Base-by-base conservation (phyloP, 53 echinoderm and acorn worm species). In the Echinometra lucunter region DNA sequence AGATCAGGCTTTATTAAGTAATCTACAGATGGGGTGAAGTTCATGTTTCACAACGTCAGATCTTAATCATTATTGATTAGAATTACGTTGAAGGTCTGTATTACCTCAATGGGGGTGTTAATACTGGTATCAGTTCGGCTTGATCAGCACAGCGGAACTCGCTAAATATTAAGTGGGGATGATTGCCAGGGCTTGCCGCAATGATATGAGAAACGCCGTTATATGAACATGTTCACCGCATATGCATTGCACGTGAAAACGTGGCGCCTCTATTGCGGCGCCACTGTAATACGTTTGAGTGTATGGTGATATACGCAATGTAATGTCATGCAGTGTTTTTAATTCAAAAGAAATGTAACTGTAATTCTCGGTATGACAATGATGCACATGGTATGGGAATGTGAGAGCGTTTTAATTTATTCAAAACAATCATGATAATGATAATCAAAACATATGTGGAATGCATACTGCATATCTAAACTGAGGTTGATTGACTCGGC, bases 61-160 rank as follows among this genome's bases (percentile, higher is more conserved):
- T 47, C 49, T 49, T 85, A 85, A 85, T 85, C 85, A 85, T 49
- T 85, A 85, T 85, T 85, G 85, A 85, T 85, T 85, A 49, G 27
- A 85, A 85, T 85, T 85, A 47, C 49, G 85, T 85, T 49, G 89
- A 89, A 89, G 89, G 89, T 60, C 89, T 89, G 37, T 89, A 60
- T 32, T 37, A 60, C 37, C 57, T 60, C 47, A 89, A 13, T 44
- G 67, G 91, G 37, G 91, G 72, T 91, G 91, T 70, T 91, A 91
- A 91, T 91, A n/a, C 45, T 37, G 70, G 69, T 70, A 91, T 91
- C 91, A 91, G 91, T 91, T 91, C 66, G 91, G 91, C 66, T 91
- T 91, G 91, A 30, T 40, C 70, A 67, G 63, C 27, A 1, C 91
- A 18, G 66, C 72, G 91, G 91, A 91, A 91, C 91, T 91, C 72